phyloP scores from a whole-genome alignment of 2,797 vertebrate species.

The Scolopax rusticola region DNA sequence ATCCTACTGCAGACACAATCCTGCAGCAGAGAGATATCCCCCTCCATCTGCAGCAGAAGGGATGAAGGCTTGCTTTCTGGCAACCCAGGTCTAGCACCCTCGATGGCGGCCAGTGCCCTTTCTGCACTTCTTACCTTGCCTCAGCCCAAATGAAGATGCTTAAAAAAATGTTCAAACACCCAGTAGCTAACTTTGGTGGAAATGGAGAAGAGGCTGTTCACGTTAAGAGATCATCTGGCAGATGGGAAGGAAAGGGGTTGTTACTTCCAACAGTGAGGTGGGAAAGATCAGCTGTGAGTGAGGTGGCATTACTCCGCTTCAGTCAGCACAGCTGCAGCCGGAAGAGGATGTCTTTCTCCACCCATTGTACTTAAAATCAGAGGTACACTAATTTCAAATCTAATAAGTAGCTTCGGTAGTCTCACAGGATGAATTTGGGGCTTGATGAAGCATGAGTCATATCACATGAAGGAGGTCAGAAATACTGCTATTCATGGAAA shows the following conservation, averaged over 20 bases:
- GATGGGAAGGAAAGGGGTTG: background rate
- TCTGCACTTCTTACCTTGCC: background rate
- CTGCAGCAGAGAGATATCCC: background rate
- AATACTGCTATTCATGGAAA: background rate
- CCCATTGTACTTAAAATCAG: background rate
- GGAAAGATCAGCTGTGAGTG: background rate
- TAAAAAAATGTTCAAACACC: background rate
- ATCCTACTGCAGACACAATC: too few relatives aligned
- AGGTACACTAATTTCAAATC: background rate
- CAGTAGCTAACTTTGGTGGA: background rate
- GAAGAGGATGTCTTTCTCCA: background rate
- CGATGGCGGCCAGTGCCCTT: background rate
- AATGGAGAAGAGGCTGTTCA: background rate
- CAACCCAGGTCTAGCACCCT: background rate
- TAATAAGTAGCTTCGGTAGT: constrained; percentile 21
- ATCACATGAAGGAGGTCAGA: background rate
- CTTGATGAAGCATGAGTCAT: constrained; percentile 22
- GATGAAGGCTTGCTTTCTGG: background rate
- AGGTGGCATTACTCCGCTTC: background rate
- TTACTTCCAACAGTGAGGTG: background rate
- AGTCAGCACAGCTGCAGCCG: constrained; percentile 5
- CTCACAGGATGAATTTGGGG: background rate
- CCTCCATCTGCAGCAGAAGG: background rate
- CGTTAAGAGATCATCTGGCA: background rate
- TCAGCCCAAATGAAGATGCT: background rate